Conservation (phyloP, 2,797 vertebrate genomes). For the Apodemus agrarius region DNA sequence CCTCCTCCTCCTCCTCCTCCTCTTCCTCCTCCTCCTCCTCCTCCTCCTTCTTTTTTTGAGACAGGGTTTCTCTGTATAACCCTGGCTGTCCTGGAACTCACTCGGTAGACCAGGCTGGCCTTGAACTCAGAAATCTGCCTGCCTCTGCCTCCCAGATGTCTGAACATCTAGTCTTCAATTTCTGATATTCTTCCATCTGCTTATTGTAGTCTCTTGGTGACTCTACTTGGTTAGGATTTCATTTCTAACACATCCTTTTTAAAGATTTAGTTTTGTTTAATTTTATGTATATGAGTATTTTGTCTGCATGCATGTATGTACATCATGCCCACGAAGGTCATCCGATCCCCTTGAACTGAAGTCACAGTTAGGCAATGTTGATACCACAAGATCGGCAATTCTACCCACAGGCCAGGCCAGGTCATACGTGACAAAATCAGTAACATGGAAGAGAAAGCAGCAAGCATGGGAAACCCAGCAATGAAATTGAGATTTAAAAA, state of each 20-base stretch:
- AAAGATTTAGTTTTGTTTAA: background rate
- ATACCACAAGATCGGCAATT: too few species aligned
- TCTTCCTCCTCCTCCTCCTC: background rate
- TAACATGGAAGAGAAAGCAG: too few species aligned
- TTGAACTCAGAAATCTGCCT: background rate
- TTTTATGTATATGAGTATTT: background rate
- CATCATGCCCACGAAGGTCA: background rate
- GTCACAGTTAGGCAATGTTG: too few species aligned
- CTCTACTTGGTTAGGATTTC: background rate
- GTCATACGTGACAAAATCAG: too few species aligned
- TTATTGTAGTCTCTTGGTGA: background rate
- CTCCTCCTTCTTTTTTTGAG: background rate
- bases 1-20: background rate
- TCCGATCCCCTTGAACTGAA: background rate
- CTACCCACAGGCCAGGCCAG: too few species aligned
- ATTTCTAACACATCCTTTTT: background rate
- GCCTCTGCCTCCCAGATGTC: background rate
- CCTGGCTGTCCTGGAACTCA: background rate
- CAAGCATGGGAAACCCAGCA: too few species aligned
- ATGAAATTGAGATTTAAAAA: too few species aligned
- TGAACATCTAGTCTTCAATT: background rate
- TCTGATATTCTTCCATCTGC: background rate
- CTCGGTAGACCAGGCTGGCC: background rate
- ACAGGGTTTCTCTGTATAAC: background rate
- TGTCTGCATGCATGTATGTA: background rate